Evolutionary conservation across 2,888 invertebrate species (phyloP).

Genomic region (Hypselothyrea guttata): DNA sequence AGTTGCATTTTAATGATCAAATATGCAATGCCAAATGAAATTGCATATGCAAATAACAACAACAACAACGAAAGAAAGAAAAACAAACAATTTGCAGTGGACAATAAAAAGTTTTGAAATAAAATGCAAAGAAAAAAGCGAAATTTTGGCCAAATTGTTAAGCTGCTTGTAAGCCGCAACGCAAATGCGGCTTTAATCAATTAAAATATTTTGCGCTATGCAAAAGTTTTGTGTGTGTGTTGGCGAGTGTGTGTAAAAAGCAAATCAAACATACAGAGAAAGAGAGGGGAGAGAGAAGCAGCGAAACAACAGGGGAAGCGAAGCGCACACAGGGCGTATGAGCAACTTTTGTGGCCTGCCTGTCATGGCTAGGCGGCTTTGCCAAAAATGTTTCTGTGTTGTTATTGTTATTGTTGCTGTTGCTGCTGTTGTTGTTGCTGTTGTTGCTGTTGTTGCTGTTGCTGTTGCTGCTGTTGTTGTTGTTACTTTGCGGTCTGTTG

Average conservation of each 20-base stretch:
- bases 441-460: conserved; percentile 31
- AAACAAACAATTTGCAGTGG: not conserved
- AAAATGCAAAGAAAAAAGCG: conserved; percentile 33
- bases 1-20: conserved; percentile 58
- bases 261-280: conserved; percentile 56
- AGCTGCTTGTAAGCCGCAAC: conserved; percentile 72
- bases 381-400: conserved; percentile 68
- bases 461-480: conserved; percentile 23
- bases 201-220: conserved; percentile 68
- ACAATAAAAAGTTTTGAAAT: conserved; percentile 4
- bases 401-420: too few relatives aligned
- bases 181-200: conserved; percentile 78
- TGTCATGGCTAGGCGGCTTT: conserved; percentile 61
- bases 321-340: too few relatives aligned
- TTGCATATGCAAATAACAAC: conserved; percentile 37
- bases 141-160: conserved; percentile 50
- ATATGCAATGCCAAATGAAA: conserved; percentile 37
- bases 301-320: too few relatives aligned
- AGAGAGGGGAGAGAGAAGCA: conserved; percentile 2
- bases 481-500: conserved; percentile 66
- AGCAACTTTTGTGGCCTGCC: conserved; percentile 62
- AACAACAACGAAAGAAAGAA: conserved; percentile 5
- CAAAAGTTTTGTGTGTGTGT: conserved; percentile 43
- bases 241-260: conserved; percentile 34
- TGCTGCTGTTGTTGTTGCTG: too few relatives aligned